Percentiles rank a stretch among this genome's conserved stretches.
Conservation (phyloP, 2,888 invertebrate species). For the Orthosia incerta region DNA sequence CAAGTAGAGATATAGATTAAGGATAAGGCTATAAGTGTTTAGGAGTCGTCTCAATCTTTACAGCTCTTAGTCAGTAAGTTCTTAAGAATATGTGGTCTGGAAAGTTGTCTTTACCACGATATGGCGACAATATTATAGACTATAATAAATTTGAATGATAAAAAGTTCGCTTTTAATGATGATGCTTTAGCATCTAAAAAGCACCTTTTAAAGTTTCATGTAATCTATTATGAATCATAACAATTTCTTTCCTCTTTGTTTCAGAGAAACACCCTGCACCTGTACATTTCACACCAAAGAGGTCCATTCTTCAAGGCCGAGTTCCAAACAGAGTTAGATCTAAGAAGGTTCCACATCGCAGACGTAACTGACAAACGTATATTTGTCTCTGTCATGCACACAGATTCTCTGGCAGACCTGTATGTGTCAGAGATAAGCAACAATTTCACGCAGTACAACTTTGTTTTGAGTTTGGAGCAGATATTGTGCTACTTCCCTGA, state of each 20-base stretch:
- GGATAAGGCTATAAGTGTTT: too few species aligned
- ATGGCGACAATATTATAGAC: neutral
- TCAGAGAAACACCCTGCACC: constrained; percentile 90
- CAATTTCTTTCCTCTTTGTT: constrained; percentile 58
- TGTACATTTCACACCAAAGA: constrained; percentile 95
- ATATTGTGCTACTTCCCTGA: constrained; percentile 96
- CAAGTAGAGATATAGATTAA: too few species aligned
- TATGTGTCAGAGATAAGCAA: constrained; percentile 95
- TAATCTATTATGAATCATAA: neutral
- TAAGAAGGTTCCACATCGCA: constrained; percentile 94
- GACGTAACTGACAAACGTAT: constrained; percentile 96
- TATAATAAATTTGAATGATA: too few species aligned
- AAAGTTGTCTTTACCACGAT: neutral
- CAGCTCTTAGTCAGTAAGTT: too few species aligned
- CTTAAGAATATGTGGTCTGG: too few species aligned
- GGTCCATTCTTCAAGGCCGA: constrained; percentile 93
- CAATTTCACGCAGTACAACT: constrained; percentile 92
- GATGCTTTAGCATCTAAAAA: neutral
- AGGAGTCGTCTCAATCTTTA: too few species aligned
- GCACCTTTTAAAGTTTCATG: neutral
- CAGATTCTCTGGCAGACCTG: constrained; percentile 93
- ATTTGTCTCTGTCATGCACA: constrained; percentile 96
- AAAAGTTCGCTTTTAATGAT: too few species aligned
- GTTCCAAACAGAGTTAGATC: constrained; percentile 93
- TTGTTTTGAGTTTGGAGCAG: constrained; percentile 94